phyloP scores from a whole-genome alignment of 1,140 invertebrate genomes.

The Mamestra configurata region DNA sequence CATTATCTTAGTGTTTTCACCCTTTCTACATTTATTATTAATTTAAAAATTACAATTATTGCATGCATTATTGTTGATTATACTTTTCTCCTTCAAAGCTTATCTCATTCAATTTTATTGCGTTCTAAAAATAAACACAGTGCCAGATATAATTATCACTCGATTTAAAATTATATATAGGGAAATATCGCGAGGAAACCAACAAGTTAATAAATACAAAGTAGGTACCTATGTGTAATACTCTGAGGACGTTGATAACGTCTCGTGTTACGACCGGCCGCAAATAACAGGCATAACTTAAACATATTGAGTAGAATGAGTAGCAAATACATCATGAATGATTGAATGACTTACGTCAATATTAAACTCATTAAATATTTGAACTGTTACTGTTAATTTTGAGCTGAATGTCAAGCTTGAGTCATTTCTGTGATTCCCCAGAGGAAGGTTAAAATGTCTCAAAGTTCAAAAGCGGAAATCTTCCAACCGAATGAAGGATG shows the following conservation, averaged over 20 bases:
- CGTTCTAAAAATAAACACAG: slow-evolving; percentile 17
- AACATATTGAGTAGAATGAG: not conserved
- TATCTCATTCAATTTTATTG: slow-evolving; percentile 5
- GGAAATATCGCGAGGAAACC: slow-evolving; percentile 5
- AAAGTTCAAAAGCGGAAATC: not conserved
- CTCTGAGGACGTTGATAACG: slow-evolving; percentile 22
- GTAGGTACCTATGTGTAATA: not conserved
- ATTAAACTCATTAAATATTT: slow-evolving; percentile 25
- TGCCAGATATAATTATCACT: slow-evolving; percentile 9
- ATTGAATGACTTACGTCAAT: not conserved
- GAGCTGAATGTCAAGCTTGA: not conserved
- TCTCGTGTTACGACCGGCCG: slow-evolving; percentile 6
- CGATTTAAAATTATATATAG: slow-evolving; percentile 22
- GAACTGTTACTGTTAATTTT: not conserved
- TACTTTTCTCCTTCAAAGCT: slow-evolving; percentile 7
- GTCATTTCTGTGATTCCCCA: not conserved
- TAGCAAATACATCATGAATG: slow-evolving; percentile 17
- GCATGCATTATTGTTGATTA: no score
- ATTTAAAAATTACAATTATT: no score
- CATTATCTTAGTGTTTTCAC: no score
- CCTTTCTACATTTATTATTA: no score
- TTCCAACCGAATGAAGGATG: not conserved
- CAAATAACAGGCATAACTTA: slow-evolving; percentile 16
- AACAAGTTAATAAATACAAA: slow-evolving; percentile 26
- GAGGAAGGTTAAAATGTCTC: not conserved